Conservation (phyloP, 1,140 invertebrate genomes). For the Delia radicum region DNA sequence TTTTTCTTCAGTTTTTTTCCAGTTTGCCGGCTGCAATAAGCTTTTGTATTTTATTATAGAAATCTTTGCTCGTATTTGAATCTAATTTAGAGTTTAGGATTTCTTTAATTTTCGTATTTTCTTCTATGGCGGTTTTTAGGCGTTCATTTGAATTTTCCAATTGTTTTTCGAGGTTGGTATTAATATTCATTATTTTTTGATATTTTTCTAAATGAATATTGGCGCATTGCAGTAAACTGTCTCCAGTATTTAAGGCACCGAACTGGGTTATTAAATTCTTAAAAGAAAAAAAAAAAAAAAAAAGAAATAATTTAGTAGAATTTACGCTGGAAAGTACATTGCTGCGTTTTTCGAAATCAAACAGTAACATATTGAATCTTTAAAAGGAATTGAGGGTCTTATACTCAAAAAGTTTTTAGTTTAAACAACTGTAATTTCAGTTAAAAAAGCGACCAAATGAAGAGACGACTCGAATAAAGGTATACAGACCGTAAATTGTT, state of each 20-base stretch:
- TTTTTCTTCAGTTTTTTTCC: conserved; percentile 35
- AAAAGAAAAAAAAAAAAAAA: not conserved
- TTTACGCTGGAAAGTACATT: too few relatives aligned
- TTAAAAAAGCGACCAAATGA: too few relatives aligned
- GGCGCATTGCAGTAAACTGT: conserved; percentile 42
- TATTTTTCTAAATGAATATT: conserved; percentile 35
- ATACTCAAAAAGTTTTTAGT: too few relatives aligned
- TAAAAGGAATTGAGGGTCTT: too few relatives aligned
- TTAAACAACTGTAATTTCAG: too few relatives aligned
- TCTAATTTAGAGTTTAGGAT: conserved; percentile 45
- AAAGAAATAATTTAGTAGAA: too few relatives aligned
- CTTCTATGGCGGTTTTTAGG: conserved; percentile 28
- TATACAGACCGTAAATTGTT: too few relatives aligned
- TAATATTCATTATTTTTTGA: conserved; percentile 36
- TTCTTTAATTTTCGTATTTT: conserved; percentile 40
- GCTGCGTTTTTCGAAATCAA: too few relatives aligned
- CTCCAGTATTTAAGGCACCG: conserved; percentile 28
- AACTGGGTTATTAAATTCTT: not conserved
- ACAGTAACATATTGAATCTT: too few relatives aligned
- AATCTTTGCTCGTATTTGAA: conserved; percentile 32
- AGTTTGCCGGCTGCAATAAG: conserved; percentile 37
- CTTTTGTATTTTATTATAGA: conserved; percentile 41
- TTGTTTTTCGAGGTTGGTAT: conserved; percentile 38
- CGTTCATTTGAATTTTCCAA: conserved; percentile 33
- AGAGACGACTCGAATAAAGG: too few relatives aligned